These are phyloP conservation scores for Ditylenchus weischeri DNA, from an alignment of 2,888 invertebrate species.

Conservation along the genomic window DNA sequence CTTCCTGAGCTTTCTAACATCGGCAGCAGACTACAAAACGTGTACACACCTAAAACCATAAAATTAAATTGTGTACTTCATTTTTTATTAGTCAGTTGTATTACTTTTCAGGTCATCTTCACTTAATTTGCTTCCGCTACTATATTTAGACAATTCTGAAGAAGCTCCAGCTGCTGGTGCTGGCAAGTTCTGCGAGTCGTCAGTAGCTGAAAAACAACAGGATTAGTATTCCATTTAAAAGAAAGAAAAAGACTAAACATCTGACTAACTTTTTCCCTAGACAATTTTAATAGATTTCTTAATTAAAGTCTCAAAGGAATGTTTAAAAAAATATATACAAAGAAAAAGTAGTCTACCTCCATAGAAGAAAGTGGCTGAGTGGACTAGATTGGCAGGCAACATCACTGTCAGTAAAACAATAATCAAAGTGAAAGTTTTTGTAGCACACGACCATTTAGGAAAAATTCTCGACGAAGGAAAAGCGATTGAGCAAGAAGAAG, in stretches of 20 bases:
- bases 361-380: conserved; percentile 6
- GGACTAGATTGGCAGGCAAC: neutral
- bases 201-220: no score
- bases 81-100: neutral
- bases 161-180: neutral
- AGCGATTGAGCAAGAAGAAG: no score
- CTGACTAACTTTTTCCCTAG: no score
- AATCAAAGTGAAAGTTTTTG: neutral
- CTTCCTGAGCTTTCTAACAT: conserved; percentile 17
- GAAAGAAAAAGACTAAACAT: no score
- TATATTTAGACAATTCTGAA: neutral
- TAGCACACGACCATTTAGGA: no score
- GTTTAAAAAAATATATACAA: no score
- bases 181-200: no score
- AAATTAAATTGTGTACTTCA: neutral
- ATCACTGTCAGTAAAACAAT: neutral
- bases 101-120: conserved; percentile 2
- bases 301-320: no score
- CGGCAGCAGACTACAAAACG: conserved; percentile 25
- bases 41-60: conserved; percentile 4
- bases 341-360: neutral
- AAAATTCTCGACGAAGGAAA: no score
- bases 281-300: no score
- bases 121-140: conserved; percentile 3
- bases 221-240: no score